Evolutionary conservation across 2,113 vertebrate genomes (phyloP).

Genomic region (Calcarius ornatus): DNA sequence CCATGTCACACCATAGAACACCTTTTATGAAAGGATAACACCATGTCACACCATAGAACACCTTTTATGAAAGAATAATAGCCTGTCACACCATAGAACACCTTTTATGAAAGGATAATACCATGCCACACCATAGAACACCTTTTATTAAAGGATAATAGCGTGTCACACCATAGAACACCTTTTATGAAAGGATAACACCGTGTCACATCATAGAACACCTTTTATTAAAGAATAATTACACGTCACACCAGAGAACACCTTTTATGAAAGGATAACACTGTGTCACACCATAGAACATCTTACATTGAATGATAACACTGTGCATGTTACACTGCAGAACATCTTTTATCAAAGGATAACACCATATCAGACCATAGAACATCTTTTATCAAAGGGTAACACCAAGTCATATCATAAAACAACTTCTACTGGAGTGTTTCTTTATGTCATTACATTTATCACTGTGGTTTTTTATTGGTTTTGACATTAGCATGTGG

Average conservation of each 20-base stretch:
- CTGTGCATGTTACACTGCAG: not conserved
- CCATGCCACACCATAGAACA: not conserved
- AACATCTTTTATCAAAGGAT: not conserved
- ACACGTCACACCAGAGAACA: not conserved
- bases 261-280: not conserved
- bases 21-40: not conserved
- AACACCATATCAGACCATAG: accelerated
- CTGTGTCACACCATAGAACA: not conserved
- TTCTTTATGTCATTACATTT: not conserved
- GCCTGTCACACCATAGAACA: accelerated
- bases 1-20: not conserved
- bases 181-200: not conserved
- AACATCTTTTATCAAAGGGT: not conserved
- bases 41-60: not conserved
- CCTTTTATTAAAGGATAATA: not conserved
- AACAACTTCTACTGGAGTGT: not conserved
- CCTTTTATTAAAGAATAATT: not conserved
- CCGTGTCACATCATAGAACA: accelerated
- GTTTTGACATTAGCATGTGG: not conserved
- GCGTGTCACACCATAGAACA: accelerated
- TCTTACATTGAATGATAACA: not conserved
- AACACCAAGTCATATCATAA: not conserved
- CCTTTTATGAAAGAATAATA: not conserved
- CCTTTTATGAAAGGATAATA: not conserved
- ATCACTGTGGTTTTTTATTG: not conserved